phyloP scores from a whole-genome alignment of 2,888 invertebrate species.

The Hybos culiciformis region DNA sequence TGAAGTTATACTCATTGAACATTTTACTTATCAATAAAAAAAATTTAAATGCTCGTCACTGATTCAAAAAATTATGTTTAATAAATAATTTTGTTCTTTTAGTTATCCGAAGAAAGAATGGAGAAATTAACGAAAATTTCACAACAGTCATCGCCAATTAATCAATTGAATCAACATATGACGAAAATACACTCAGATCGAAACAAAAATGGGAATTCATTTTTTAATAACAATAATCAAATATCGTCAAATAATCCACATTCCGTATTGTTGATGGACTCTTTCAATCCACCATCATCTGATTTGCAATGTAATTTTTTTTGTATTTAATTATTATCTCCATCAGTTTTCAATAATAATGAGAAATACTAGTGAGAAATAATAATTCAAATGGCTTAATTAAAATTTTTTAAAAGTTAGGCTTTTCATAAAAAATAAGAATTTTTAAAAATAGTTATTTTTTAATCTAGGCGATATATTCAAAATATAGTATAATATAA shows the following conservation, averaged over 20 bases:
- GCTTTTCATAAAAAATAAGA: neutral
- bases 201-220: conserved; percentile 24
- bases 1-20: too few species aligned
- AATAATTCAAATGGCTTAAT: too few species aligned
- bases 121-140: conserved; percentile 11
- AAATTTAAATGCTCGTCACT: too few species aligned
- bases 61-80: neutral
- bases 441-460: neutral
- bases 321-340: neutral
- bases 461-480: neutral
- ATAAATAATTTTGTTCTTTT: conserved; percentile 4
- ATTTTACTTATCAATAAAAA: too few species aligned
- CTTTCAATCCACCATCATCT: conserved; percentile 30
- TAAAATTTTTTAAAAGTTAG: too few species aligned
- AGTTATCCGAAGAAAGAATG: conserved; percentile 27
- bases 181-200: conserved; percentile 30
- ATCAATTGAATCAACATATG: too few species aligned
- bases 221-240: conserved; percentile 14
- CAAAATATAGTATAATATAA: too few species aligned
- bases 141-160: conserved; percentile 16
- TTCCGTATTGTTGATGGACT: conserved; percentile 35
- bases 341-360: neutral
- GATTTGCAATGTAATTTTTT: conserved; percentile 25
- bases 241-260: conserved; percentile 27
- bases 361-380: neutral